A percentile compares a stretch with the other conserved stretches of the same genome.
These are phyloP conservation scores for Corydoras maculifer DNA, from an alignment of 2,113 vertebrate species.

Conservation along the genomic window DNA sequence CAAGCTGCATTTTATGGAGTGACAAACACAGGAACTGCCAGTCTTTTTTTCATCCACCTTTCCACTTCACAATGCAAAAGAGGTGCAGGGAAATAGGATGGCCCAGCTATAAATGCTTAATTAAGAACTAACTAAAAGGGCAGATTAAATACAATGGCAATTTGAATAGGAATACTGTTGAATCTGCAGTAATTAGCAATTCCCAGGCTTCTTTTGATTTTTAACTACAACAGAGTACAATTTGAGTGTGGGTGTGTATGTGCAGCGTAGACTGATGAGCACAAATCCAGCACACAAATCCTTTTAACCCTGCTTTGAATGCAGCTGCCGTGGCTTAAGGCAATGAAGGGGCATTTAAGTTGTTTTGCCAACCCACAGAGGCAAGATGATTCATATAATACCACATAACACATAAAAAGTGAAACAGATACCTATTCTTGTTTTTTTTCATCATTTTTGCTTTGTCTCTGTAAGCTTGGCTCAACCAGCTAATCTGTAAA, in stretches of 20 bases:
- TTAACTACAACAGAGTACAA: slow-evolving; percentile 10
- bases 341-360: slow-evolving; percentile 57
- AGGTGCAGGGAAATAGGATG: background rate
- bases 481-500: background rate
- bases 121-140: slow-evolving; percentile 29
- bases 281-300: slow-evolving; percentile 10
- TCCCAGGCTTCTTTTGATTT: slow-evolving; percentile 14
- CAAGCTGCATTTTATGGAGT: slow-evolving; percentile 43
- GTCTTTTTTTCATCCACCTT: slow-evolving; percentile 38
- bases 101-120: slow-evolving; percentile 29
- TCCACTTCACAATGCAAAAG: slow-evolving; percentile 20
- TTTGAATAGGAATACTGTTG: slow-evolving; percentile 32
- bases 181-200: slow-evolving; percentile 32
- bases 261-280: slow-evolving; percentile 12
- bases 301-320: slow-evolving; percentile 27
- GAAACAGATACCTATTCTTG: slow-evolving; percentile 47
- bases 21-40: slow-evolving; percentile 35
- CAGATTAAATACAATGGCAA: slow-evolving; percentile 24
- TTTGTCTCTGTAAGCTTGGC: background rate
- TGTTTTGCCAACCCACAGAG: slow-evolving; percentile 57
- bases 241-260: slow-evolving; percentile 17
- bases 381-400: slow-evolving; percentile 63
- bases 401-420: slow-evolving; percentile 53
- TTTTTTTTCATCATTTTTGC: slow-evolving; percentile 46
- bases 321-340: slow-evolving; percentile 26